phyloP scores from a whole-genome alignment of 2,888 invertebrate genomes.

The Drosophila melanosoma region DNA sequence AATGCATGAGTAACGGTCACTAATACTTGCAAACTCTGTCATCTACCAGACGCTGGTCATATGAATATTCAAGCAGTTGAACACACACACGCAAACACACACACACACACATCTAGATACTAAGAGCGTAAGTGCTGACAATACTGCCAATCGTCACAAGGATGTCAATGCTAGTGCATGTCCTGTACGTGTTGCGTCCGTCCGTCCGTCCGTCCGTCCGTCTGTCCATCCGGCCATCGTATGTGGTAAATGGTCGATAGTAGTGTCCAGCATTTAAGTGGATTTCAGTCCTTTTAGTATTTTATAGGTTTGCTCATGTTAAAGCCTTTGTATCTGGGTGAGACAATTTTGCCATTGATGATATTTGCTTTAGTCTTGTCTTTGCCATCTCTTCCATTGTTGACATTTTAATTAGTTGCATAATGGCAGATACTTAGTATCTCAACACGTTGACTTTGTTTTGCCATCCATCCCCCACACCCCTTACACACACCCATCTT shows the following conservation, averaged over 20 bases:
- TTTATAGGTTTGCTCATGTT: slow-evolving; percentile 21
- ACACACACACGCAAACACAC: slow-evolving; percentile 1
- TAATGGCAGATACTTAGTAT: slow-evolving; percentile 58
- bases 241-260: slow-evolving; percentile 20
- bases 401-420: slow-evolving; percentile 71
- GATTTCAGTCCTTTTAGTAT: slow-evolving; percentile 28
- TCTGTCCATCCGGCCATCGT: background rate
- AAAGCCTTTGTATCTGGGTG: background rate
- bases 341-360: slow-evolving; percentile 7
- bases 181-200: slow-evolving; percentile 9
- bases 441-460: slow-evolving; percentile 51
- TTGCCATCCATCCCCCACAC: background rate
- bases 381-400: slow-evolving; percentile 45
- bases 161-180: slow-evolving; percentile 35
- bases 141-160: slow-evolving; percentile 59
- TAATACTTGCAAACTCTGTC: slow-evolving; percentile 34
- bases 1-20: slow-evolving; percentile 65
- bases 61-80: slow-evolving; percentile 64
- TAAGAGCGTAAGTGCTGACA: slow-evolving; percentile 55
- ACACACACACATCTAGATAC: slow-evolving; percentile 11
- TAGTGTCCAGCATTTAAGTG: slow-evolving; percentile 47
- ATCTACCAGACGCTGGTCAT: slow-evolving; percentile 16
- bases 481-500: too few relatives aligned
- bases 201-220: too few relatives aligned
- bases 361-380: slow-evolving; percentile 41